Percentiles rank a stretch among this genome's conserved stretches.
These are phyloP conservation scores for Hemiscyllium ocellatum DNA, from an alignment of 2,113 vertebrate genomes.

Conservation along the genomic window DNA sequence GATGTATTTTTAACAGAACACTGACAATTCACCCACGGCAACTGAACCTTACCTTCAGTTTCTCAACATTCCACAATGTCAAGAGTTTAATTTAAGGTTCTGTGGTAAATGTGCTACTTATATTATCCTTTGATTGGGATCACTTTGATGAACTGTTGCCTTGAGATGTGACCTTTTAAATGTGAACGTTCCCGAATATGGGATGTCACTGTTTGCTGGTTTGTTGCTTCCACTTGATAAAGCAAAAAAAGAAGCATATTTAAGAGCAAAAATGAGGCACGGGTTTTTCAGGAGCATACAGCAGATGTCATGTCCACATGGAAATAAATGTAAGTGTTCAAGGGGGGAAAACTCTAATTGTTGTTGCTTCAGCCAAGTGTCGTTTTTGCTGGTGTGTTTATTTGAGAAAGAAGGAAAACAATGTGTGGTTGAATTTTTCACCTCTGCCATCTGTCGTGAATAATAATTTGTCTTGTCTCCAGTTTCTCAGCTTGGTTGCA, in stretches of 20 bases:
- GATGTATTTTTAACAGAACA: not conserved
- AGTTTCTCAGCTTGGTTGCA: conserved; percentile 17
- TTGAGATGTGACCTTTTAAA: conserved; percentile 29
- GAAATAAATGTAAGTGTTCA: not conserved
- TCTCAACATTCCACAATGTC: not conserved
- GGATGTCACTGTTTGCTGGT: not conserved
- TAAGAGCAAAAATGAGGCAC: not conserved
- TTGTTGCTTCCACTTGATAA: not conserved
- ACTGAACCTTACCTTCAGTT: not conserved
- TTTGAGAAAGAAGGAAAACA: not conserved
- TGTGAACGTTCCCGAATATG: not conserved
- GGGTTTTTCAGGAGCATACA: not conserved
- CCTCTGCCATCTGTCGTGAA: conserved; percentile 20
- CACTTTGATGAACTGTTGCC: conserved; percentile 20
- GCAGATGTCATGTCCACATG: conserved; percentile 9
- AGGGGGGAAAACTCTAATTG: not conserved
- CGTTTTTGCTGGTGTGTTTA: not conserved
- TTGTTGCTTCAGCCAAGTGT: not conserved
- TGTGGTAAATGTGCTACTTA: not conserved
- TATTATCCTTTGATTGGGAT: conserved; percentile 17
- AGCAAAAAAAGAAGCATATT: too few relatives aligned
- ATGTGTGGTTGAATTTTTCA: conserved; percentile 15
- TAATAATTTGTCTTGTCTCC: conserved; percentile 23
- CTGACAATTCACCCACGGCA: not conserved
- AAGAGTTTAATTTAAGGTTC: not conserved